Conservation (phyloP, 2,113 vertebrate species). For the Salvator merianae region DNA sequence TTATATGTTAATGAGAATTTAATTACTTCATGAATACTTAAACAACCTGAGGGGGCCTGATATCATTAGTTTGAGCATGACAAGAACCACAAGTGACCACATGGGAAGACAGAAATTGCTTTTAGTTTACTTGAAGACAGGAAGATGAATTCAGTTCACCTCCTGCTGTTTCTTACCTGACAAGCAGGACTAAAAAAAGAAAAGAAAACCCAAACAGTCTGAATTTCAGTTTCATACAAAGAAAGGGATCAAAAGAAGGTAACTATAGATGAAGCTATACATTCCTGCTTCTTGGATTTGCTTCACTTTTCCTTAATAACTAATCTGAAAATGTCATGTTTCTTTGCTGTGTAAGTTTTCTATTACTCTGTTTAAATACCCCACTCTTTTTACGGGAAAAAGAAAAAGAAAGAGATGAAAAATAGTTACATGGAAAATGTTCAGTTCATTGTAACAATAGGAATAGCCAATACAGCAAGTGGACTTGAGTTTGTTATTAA, state of each 20-base stretch:
- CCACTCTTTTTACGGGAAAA: neutral
- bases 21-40: constrained; percentile 90
- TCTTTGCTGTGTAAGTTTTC: constrained; percentile 54
- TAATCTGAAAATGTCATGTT: constrained; percentile 18
- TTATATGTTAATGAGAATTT: constrained; percentile 92
- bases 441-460: constrained; percentile 9
- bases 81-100: constrained; percentile 86
- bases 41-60: constrained; percentile 85
- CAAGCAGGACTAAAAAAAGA: constrained; percentile 59
- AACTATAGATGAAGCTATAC: constrained; percentile 47
- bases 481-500: neutral
- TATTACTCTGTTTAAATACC: constrained; percentile 44
- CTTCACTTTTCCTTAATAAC: constrained; percentile 63
- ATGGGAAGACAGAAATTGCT: constrained; percentile 85
- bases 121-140: constrained; percentile 80
- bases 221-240: constrained; percentile 57
- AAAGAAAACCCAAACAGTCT: constrained; percentile 47
- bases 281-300: constrained; percentile 62
- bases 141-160: constrained; percentile 81
- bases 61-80: constrained; percentile 86
- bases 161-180: constrained; percentile 79
- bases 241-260: constrained; percentile 51
- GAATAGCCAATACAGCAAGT: neutral
- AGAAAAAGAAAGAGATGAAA: neutral
- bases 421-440: neutral